Evolutionary conservation across 2,113 vertebrate species (phyloP), one percentile per base, ranked within the genome.

Genomic region (Diadophis punctatus): DNA sequence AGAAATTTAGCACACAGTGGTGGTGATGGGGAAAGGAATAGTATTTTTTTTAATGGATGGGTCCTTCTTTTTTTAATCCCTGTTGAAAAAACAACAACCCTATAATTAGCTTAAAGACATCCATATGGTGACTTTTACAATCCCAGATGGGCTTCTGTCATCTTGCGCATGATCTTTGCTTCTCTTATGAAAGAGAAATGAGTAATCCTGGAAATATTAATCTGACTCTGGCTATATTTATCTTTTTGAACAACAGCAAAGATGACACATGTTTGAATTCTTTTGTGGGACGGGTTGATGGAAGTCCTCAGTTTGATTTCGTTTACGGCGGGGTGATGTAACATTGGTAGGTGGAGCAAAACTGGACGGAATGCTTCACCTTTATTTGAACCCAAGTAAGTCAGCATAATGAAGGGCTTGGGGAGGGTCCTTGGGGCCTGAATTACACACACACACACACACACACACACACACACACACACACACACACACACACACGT

Each of bases 121-220:
- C 97, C 97, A 98, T 97, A 97, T 97, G 97, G 97, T 90, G 85
- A 96, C 96, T 97, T 95, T 97, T 98, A 95, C 96, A 95, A 23
- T 97, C 96, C 96, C 97, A 97, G 97, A 97, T 97, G 98, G 97
- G 96, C 95, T 94, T 95, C 95, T 98, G 97, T 97, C 97, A 97
- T 96, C 96, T 94, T 2, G 94, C 96, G 97, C 97, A 94, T 97
- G 97, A 97, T 97, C 97, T 97, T 97, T 97, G 96, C 93, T 97
- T 97, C 95, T 96, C 96, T 97, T 80, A 96, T 96, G 96, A 97
- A 97, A 95, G 94, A 97, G 96, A 96, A 95, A 93, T 98, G 97
- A 98, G 97, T 98, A 98, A 98, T 98, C 95, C 97, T 97, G 95
- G 95, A 95, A 97, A 96, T 98, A 98, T 97, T 98, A 97, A 96